Evolutionary conservation across 2,888 invertebrate genomes (phyloP).

Genomic region (Atrina japonica): DNA sequence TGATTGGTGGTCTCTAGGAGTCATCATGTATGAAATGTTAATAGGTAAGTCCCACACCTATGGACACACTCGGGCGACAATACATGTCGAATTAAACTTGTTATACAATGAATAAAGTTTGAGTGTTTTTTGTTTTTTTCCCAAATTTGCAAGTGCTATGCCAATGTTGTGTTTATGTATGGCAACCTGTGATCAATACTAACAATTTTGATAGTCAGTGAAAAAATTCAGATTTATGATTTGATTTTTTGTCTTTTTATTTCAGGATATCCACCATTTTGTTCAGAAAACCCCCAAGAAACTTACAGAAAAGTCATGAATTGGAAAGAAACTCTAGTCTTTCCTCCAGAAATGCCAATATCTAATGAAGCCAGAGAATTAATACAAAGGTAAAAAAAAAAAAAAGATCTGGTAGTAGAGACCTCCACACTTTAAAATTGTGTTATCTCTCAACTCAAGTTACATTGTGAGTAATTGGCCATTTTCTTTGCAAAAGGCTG

Average conservation of each 20-base stretch:
- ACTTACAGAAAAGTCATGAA: conserved; percentile 99
- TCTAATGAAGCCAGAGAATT: conserved; percentile 98
- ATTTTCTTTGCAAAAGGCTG: too few species aligned
- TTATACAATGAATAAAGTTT: neutral
- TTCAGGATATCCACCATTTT: conserved; percentile 97
- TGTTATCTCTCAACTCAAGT: too few species aligned
- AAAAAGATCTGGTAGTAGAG: neutral
- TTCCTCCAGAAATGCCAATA: conserved; percentile 99
- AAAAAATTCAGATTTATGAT: too few species aligned
- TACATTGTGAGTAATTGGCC: too few species aligned
- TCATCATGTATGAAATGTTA: conserved; percentile 99
- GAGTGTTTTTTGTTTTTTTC: too few species aligned
- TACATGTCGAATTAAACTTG: neutral
- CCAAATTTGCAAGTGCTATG: neutral
- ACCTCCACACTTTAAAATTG: too few species aligned
- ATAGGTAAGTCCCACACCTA: conserved; percentile 86
- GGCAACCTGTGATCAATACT: too few species aligned
- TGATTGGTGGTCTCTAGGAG: conserved; percentile 99
- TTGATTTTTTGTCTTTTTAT: too few species aligned
- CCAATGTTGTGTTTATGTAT: too few species aligned
- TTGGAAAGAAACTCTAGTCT: conserved; percentile 98
- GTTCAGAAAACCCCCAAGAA: conserved; percentile 98
- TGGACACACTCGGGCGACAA: neutral
- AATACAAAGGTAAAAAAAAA: conserved; percentile 87
- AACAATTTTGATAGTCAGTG: too few species aligned